Evolutionary conservation across 2,113 vertebrate genomes (phyloP), one percentile per base, ranked within the genome.

Genomic region (Phalacrocorax carbo): DNA sequence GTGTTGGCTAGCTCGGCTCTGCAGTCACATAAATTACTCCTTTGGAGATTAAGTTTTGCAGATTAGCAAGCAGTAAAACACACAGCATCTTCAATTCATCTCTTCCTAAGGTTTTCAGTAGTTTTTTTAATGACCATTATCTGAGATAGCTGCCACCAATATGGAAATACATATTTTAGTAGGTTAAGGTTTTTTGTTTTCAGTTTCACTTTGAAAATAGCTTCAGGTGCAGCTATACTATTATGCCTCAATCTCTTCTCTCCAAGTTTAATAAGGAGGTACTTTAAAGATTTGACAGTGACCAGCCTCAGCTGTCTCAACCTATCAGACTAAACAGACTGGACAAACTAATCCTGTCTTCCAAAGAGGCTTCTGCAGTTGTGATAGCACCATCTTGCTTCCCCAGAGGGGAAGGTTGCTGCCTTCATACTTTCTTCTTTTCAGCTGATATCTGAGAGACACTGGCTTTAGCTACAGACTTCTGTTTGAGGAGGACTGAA

Each of bases 21-120:
- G 27, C 5, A 71, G n/a, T 79, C 55, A 40, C 9, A 44, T 40
- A 46, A 72, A 54, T 14, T 0, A 32, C 2, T 84, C 20, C 11
- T 38, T 52, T 61, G 13, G 48, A 49, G 19, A 55, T 77, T 77
- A 42, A 38, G 6, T 57, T 77, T 93, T 83, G 32, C 11, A 42
- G 27, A 69, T 46, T 42, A 83, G 11, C 22, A 64, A 80, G 4
- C 3, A 76, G 22, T 42, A 29, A 71, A 80, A 44, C 6, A 54
- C 20, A 19, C 4, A 52, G 4, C 1, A 5, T 15, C 8, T 71
- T 58, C 11, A 66, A 34, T 34, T 62, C 0, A 4, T 44, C 34
- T 72, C 1, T 86, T 86, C 22, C 48, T 57, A 46, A 64, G 7
- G 0, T 4, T 52, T 93, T 69, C 10, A 15, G 22, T 25, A 30